Conservation (phyloP, 2,888 invertebrate species). For the Linnaemya vulpina region DNA sequence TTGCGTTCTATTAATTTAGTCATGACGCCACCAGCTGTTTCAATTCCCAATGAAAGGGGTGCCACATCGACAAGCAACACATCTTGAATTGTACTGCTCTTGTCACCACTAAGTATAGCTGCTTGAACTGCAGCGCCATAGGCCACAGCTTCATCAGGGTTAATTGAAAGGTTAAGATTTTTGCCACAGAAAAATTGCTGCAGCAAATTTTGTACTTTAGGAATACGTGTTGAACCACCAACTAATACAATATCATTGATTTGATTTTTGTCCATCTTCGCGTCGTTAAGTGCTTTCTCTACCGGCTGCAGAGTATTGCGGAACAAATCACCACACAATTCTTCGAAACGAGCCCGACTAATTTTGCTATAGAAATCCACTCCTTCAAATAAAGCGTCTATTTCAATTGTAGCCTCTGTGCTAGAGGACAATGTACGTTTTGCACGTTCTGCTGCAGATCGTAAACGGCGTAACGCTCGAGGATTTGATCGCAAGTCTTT, state of each 20-base stretch:
- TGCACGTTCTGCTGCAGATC: constrained; percentile 90
- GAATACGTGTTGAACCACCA: constrained; percentile 91
- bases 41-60: constrained; percentile 89
- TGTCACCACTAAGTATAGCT: too few species aligned
- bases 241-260: constrained; percentile 92
- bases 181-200: constrained; percentile 91
- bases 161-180: constrained; percentile 89
- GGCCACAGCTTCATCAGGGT: constrained; percentile 92
- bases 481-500: constrained; percentile 88
- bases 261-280: constrained; percentile 89
- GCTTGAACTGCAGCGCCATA: constrained; percentile 91
- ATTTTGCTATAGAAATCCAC: constrained; percentile 89
- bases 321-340: constrained; percentile 88
- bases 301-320: constrained; percentile 88
- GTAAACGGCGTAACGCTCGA: constrained; percentile 87
- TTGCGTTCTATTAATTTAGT: too few species aligned
- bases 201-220: constrained; percentile 89
- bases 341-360: constrained; percentile 89
- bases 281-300: constrained; percentile 90
- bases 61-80: constrained; percentile 88
- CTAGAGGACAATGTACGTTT: constrained; percentile 90
- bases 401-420: constrained; percentile 89
- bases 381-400: constrained; percentile 90
- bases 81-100: constrained; percentile 89
- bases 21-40: constrained; percentile 93